phyloP scores from a whole-genome alignment of 2,113 vertebrate species.

The Cryptotis parvus region DNA sequence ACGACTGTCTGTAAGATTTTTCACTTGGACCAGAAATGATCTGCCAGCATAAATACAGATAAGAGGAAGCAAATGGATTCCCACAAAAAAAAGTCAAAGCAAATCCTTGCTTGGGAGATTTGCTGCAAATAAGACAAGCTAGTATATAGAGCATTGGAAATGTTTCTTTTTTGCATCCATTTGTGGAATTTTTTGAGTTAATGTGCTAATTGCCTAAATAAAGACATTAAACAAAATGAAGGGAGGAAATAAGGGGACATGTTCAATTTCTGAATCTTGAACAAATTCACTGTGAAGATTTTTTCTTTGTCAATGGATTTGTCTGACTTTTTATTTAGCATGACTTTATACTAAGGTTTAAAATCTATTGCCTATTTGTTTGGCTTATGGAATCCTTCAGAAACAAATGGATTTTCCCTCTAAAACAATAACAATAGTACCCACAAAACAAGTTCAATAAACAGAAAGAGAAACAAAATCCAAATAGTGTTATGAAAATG shows the following conservation, averaged over 20 bases:
- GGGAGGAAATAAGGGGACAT: background rate
- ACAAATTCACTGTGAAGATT: background rate
- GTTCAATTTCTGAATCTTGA: background rate
- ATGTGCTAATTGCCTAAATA: background rate
- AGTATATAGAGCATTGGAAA: conserved; percentile 11
- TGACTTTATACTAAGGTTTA: conserved; percentile 28
- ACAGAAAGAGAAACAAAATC: conserved; percentile 19
- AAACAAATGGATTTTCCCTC: background rate
- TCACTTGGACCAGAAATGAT: conserved; percentile 49
- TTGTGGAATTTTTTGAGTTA: background rate
- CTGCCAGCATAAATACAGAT: background rate
- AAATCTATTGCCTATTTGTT: background rate
- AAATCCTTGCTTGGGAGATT: conserved; percentile 25
- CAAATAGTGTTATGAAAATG: background rate
- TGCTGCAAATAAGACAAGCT: conserved; percentile 40
- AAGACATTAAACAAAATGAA: conserved; percentile 31
- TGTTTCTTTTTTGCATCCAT: background rate
- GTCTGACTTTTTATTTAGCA: conserved; percentile 5
- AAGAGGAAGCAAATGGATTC: conserved; percentile 27
- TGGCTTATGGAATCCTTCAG: background rate
- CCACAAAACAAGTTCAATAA: background rate
- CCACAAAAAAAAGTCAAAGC: conserved; percentile 25
- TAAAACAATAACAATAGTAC: background rate
- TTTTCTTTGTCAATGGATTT: background rate
- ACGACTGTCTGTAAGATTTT: background rate